phyloP scores from a whole-genome alignment of 2,113 vertebrate genomes.

The Pandion haliaetus region DNA sequence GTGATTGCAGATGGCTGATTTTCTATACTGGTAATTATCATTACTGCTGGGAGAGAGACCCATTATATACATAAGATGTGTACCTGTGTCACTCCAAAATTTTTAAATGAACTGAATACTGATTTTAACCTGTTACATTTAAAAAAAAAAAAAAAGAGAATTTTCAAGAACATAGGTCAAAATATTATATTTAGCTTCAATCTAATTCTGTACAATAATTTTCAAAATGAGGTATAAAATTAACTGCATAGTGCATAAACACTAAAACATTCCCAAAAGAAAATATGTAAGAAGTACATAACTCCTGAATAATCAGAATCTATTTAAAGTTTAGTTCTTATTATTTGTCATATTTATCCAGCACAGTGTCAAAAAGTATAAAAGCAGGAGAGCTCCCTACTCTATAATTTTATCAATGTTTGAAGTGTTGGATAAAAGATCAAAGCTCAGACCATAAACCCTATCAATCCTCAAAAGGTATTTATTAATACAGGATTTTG shows the following conservation, averaged over 20 bases:
- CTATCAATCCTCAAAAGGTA: background rate
- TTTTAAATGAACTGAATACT: background rate
- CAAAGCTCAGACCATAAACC: constrained; percentile 21
- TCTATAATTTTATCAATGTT: background rate
- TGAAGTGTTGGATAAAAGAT: constrained; percentile 31
- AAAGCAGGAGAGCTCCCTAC: background rate
- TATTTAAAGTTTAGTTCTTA: background rate
- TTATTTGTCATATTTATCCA: constrained; percentile 14
- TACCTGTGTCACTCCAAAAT: background rate
- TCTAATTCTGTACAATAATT: background rate
- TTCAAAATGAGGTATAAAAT: background rate
- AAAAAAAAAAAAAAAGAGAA: background rate
- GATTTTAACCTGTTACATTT: background rate
- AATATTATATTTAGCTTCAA: background rate
- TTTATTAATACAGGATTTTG: background rate
- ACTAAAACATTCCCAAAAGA: background rate
- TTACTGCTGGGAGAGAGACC: background rate
- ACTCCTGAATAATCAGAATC: background rate
- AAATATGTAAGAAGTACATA: background rate
- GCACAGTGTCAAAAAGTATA: background rate
- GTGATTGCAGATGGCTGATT: background rate
- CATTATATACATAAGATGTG: background rate
- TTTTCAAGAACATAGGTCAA: background rate
- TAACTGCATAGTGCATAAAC: background rate
- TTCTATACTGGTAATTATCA: background rate